Conservation (phyloP, 2,113 vertebrate species). For the Nycticorax nycticorax region DNA sequence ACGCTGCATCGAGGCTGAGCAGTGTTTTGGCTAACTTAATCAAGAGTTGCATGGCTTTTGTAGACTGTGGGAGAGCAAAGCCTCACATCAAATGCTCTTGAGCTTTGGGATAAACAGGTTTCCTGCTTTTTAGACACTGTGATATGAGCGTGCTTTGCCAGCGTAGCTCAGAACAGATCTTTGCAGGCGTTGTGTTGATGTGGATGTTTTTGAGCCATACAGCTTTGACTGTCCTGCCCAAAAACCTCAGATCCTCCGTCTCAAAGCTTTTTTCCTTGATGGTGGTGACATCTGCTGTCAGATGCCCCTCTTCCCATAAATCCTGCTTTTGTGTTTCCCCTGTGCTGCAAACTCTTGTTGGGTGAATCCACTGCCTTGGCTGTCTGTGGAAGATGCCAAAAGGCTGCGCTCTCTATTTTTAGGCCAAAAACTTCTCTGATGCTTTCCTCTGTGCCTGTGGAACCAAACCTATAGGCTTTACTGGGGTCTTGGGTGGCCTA, state of each 20-base stretch:
- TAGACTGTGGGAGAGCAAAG: neutral
- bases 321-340: neutral
- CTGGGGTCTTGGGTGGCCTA: neutral
- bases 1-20: accelerated
- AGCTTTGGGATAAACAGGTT: neutral
- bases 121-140: neutral
- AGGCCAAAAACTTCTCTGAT: neutral
- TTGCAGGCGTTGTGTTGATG: neutral
- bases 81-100: neutral
- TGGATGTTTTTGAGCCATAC: neutral
- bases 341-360: neutral
- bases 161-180: neutral
- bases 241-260: neutral
- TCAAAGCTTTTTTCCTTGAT: neutral
- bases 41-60: neutral
- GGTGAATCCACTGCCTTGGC: neutral
- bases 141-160: neutral
- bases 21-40: too few species aligned
- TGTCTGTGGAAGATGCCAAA: neutral
- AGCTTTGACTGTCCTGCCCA: neutral
- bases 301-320: neutral
- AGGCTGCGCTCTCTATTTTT: neutral
- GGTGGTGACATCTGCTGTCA: neutral
- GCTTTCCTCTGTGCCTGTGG: neutral
- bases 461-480: neutral